Base-by-base conservation (phyloP, 2,888 invertebrate species). In the Lomographa bimaculata region DNA sequence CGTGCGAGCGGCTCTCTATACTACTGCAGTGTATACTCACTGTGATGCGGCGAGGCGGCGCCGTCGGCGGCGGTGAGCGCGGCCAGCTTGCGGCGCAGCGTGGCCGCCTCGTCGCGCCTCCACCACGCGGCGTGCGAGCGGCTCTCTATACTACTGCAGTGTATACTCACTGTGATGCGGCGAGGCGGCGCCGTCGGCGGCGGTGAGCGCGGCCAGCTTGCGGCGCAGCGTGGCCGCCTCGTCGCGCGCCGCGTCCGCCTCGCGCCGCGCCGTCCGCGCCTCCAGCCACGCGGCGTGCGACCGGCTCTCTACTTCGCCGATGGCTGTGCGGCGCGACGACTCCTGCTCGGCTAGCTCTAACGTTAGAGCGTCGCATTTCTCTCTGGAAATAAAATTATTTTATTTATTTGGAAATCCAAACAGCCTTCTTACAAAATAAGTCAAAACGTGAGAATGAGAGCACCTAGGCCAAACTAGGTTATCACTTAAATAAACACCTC, bases 271-370 rank as follows among this genome's bases (percentile, higher is more conserved):
- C 64, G 95, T 94, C 29, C 97, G 90, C 6, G 96, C 94, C 42
- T 93, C 92, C 34, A 97, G 92, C 97, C 96, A 96, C 52, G 94
- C 94, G 64, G 95, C 94, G 78, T 97, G 96, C 7, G 95, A 94
- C 52, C 96, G 95, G 60, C 94, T 93, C 79, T 97, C 97, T 40
- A 95, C 90, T 39, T 92, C 91, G 35, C 95, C 91, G 53, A 96
- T 93, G 65, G 96, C 96, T 0, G 89, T 79, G 60, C 91, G 91
- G 7, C 90, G 89, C 3, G 85, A 76, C 1, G 91, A 94, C 73
- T 96, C 95, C 74, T 96, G 96, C 40, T 96, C 96, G n/a, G 95
- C 91, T 45, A 97, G 92, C 86, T 97, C 97, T 36, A 95, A 92
- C 39, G 95, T 95, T 46, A 97, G 74, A 35, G 92, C 90, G 66